Base-by-base conservation (phyloP, 2,888 invertebrate genomes). In the Scaptodrosophila latifasciaeformis region DNA sequence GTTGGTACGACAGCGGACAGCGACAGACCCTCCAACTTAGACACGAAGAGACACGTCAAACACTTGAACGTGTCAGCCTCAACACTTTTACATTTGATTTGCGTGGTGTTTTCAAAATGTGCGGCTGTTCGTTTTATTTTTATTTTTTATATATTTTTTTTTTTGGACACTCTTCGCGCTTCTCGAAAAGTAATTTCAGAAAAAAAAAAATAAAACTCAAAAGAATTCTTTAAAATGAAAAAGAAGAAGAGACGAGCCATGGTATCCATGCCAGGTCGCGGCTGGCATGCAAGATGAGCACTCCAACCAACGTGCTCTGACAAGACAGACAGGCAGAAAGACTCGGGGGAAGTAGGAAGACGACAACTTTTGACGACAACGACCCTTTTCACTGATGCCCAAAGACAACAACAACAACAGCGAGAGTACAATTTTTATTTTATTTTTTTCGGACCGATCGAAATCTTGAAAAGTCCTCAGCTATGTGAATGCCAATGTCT, bases 81-180 rank as follows among this genome's bases (percentile, higher is more conserved):
- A 58, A 62, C 63, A 62, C 62, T 63, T 63, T 58, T 58, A 61
- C 63, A 49, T 61, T 61, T 61, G 62, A 50, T 60, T 60, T 62
- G 56, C 62, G 62, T 55, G 50, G 56, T 40, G 49, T 34, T 24
- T 15, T 24, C 44, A 12, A 40, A 48, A 29, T 18, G 19, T 37
- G 13, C 7, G 18, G 3, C 15, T 37, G 10, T 37, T 17, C 15
- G 18, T 37, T 37, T 17, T n/a, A 12, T 37, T 48, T 39, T 39
- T 35, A 29, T n/a, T n/a, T n/a, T n/a, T n/a, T 35, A 13, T n/a
- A 12, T 49, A 17, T 29, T 59, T 31, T 27, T 40, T 40, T 21
- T 44, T 60, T 59, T 54, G 59, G 61, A 59, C 59, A 59, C 12
- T 46, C 24, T 15, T 43, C n/a, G 6, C 17, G 37, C 10, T 37